These are phyloP conservation scores for Molossus molossus DNA, from an alignment of 2,797 vertebrate species.

Conservation along the genomic window DNA sequence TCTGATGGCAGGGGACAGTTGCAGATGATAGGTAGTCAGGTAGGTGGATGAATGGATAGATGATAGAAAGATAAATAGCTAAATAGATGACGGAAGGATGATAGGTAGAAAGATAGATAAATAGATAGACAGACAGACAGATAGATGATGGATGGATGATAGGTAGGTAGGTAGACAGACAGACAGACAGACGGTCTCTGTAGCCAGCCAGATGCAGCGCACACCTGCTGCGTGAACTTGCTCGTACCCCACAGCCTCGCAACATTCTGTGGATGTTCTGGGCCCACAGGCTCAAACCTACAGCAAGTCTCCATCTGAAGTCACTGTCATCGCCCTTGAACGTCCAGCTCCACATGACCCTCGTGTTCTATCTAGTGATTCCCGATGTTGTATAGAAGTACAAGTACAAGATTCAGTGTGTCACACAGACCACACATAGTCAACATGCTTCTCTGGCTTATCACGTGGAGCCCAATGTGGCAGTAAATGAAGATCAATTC, in stretches of 20 bases:
- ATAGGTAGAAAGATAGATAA: too few relatives aligned
- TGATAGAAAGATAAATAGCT: too few relatives aligned
- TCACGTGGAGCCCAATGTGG: conserved; percentile 7
- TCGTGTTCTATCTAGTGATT: not conserved
- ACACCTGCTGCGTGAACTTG: not conserved
- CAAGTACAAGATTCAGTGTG: not conserved
- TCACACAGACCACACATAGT: not conserved
- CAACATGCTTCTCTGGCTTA: not conserved
- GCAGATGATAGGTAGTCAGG: not conserved
- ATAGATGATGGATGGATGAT: too few relatives aligned
- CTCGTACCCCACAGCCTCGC: not conserved
- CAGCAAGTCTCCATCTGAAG: not conserved
- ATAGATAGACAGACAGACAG: too few relatives aligned
- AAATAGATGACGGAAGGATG: too few relatives aligned
- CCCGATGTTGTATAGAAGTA: not conserved
- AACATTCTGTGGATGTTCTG: not conserved
- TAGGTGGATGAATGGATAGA: too few relatives aligned
- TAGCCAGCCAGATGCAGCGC: not conserved
- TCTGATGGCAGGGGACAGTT: not conserved
- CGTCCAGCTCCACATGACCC: not conserved
- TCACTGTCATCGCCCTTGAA: not conserved
- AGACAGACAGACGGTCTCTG: not conserved
- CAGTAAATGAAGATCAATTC: not conserved
- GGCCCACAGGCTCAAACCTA: not conserved
- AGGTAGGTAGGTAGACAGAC: not conserved